Evolutionary conservation across 1,140 invertebrate genomes (phyloP), one percentile per base, ranked within the genome.

Genomic region (Drosophila navojoa): DNA sequence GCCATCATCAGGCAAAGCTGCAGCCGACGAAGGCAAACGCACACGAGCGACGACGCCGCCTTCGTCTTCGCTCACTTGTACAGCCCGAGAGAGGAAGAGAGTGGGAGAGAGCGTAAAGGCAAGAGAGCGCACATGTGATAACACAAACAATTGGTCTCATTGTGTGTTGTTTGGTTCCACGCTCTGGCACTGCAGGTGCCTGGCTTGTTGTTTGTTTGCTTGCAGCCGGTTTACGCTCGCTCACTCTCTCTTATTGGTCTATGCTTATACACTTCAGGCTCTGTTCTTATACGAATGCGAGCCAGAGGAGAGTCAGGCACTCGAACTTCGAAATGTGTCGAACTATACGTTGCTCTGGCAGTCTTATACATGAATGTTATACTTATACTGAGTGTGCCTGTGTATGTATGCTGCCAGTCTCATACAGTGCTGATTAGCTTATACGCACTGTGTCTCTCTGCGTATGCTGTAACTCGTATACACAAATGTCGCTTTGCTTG

Each of bases 101-200:
- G 35, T 1, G 45, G 44, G 55, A 52, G 35, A 5, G 45, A 49
- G 55, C 13, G 52, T 15, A 25, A 27, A 52, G 52, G 40, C 38
- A 54, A 49, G 59, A 55, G 58, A 15, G 35, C 35, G 53, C 22
- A 11, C 54, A 32, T 29, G 29, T 63, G 71, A 73, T 73, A 73
- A 73, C 71, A 68, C 64, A 73, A 54, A 73, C 66, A 74, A 67
- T 74, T 74, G 66, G 27, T 52, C 15, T 15, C 32, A 40, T 59
- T 59, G 70, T 66, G 16, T 27, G 42, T 60, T 55, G 52, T 69
- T 68, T 61, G 49, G 25, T 57, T 52, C 10, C 22, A 16, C 25
- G 35, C 53, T 53, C 29, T 32, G 25, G 40, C 38, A 47, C 38
- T 59, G 69, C 69, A 71, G 61, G 71, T 74, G 59, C 42, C 44